Evolutionary conservation across 2,888 invertebrate species (phyloP), one percentile per base, ranked within the genome.

Genomic region (Drosophila recens): DNA sequence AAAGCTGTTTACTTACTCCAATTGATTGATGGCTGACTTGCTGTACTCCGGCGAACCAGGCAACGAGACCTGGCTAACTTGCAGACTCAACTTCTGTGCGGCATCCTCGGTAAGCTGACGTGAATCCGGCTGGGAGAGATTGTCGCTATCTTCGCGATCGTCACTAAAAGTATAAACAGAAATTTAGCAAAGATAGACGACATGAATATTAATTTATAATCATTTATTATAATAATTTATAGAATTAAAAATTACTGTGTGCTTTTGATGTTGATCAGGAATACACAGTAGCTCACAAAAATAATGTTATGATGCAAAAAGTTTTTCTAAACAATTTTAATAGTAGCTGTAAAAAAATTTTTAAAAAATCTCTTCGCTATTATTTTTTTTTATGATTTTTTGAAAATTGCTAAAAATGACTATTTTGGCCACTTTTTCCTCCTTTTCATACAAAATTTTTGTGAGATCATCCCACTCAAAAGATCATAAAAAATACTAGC

Each of bases 141-240:
- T 86, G 36, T 86, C 86, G 52, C 87, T 86, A 54, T 86, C 86
- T 36, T 86, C 86, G 27, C 83, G 83, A n/a, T 86, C 86, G 45
- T 87, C 86, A 42, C 87, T 84, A n/a, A 2, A 30, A 36, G 0
- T 11, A 23, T 2, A 4, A 51, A 1, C 2, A 3, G 36, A 4
- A 36, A n/a, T 45, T n/a, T 1, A 20, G 11, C 8, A 5, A 9
- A 0, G 11, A 6, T 8, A 6, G 27, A 8, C 9, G 13, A 5
- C 13, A 42, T 17, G 1, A 27, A 27, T 27, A 27, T 27, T 27
- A 27, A 27, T 27, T 4, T 27, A 27, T 5, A 27, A 27, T n/a
- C n/a, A n/a, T n/a, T n/a, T n/a, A n/a, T n/a, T n/a, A n/a, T 27
- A 27, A 5, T 27, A 27, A 27, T 3, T 27, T 27, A 5, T 27